A percentile compares a stretch with the other conserved stretches of the same genome.
Conservation (phyloP, 2,797 vertebrate species). For the Sebastes vulpes region DNA sequence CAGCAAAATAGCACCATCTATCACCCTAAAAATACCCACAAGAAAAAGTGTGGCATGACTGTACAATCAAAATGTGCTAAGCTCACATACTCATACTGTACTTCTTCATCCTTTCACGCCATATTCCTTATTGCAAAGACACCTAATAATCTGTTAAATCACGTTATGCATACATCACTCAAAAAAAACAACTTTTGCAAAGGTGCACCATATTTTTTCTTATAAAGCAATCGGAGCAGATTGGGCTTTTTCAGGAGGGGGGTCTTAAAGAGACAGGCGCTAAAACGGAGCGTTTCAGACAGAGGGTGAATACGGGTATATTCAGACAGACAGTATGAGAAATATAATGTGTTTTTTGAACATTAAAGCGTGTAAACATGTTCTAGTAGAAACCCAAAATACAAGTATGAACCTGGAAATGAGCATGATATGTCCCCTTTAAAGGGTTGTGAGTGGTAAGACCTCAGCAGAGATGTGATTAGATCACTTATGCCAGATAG, state of each 20-base stretch:
- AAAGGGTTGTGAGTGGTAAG: neutral
- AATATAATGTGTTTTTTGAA: too few relatives aligned
- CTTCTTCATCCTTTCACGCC: neutral
- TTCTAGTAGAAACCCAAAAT: too few relatives aligned
- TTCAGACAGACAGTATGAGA: too few relatives aligned
- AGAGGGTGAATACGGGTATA: too few relatives aligned
- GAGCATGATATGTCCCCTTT: neutral
- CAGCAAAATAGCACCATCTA: conserved; percentile 5
- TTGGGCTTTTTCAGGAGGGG: too few relatives aligned
- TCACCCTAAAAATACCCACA: neutral
- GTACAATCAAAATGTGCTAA: neutral
- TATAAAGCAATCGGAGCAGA: too few relatives aligned
- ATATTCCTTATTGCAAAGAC: neutral
- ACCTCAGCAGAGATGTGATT: neutral
- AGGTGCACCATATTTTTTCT: too few relatives aligned
- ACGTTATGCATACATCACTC: neutral
- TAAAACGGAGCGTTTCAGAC: too few relatives aligned
- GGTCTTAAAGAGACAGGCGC: too few relatives aligned
- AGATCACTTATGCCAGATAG: neutral
- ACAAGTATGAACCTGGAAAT: too few relatives aligned
- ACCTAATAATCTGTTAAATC: too few relatives aligned
- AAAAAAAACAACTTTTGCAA: neutral
- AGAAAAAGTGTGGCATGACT: neutral
- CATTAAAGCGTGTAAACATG: too few relatives aligned
- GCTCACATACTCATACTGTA: neutral